These are phyloP conservation scores for Agrotis exclamationis DNA, from an alignment of 2,888 invertebrate species.

Conservation along the genomic window DNA sequence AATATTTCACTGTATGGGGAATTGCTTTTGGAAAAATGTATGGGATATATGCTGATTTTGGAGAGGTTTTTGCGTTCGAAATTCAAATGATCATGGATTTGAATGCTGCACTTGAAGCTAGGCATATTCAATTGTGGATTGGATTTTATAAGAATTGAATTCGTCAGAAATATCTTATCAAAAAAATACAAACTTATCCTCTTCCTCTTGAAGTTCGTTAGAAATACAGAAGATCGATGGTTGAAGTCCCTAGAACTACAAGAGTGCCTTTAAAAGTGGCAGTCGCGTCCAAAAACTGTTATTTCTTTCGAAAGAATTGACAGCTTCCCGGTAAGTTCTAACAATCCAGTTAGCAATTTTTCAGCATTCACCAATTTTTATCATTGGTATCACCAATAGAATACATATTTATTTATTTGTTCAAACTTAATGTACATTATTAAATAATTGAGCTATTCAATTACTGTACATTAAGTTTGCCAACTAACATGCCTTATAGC, in stretches of 20 bases:
- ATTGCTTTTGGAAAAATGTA: constrained; percentile 16
- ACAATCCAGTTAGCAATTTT: not conserved
- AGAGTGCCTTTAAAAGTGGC: no score
- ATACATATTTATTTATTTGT: no score
- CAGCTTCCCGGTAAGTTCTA: not conserved
- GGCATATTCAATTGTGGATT: not conserved
- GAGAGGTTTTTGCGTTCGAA: not conserved
- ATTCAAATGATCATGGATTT: not conserved
- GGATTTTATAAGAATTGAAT: constrained; percentile 4
- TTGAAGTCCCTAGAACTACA: no score
- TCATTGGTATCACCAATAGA: not conserved
- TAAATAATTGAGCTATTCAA: no score
- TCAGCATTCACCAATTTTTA: no score
- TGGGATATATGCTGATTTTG: not conserved
- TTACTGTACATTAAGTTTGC: no score
- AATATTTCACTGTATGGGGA: constrained; percentile 13
- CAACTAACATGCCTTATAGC: no score
- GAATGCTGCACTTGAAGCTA: not conserved
- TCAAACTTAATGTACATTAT: no score
- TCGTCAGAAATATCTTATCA: no score
- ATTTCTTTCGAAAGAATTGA: not conserved
- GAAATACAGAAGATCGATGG: no score
- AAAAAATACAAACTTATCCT: no score
- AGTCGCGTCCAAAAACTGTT: not conserved
- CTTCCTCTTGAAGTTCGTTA: no score